Percentiles rank a stretch among this genome's conserved stretches.
Conservation (phyloP, 2,888 invertebrate species). For the Sesia apiformis region DNA sequence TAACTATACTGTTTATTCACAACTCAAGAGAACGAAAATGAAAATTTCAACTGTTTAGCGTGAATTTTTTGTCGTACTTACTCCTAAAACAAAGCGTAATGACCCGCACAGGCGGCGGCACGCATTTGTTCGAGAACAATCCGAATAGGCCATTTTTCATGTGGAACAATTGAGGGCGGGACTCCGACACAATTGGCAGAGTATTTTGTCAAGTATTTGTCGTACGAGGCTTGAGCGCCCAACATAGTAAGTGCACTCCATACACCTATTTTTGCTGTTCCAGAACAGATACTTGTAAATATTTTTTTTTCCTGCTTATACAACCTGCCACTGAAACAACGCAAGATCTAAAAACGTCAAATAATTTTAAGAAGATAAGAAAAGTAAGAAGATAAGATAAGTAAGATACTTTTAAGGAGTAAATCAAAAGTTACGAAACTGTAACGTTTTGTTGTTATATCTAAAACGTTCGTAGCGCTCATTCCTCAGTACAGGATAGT, state of each 20-base stretch:
- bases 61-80: constrained; percentile 65
- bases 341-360: too few relatives aligned
- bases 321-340: too few relatives aligned
- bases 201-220: constrained; percentile 73
- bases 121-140: constrained; percentile 73
- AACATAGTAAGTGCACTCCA: constrained; percentile 57
- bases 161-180: constrained; percentile 71
- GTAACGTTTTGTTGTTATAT: too few relatives aligned
- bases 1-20: constrained; percentile 16
- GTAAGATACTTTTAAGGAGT: too few relatives aligned
- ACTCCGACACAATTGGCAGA: constrained; percentile 67
- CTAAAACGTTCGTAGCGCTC: too few relatives aligned
- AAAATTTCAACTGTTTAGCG: constrained; percentile 55
- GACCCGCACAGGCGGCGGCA: constrained; percentile 54
- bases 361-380: too few relatives aligned
- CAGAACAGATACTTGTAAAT: too few relatives aligned
- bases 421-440: too few relatives aligned
- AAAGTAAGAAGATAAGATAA: too few relatives aligned
- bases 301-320: too few relatives aligned
- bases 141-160: constrained; percentile 72
- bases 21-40: constrained; percentile 53
- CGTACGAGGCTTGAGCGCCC: constrained; percentile 46
- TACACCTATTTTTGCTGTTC: constrained; percentile 15
- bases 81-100: constrained; percentile 71
- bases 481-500: too few relatives aligned